A percentile compares a stretch with the other conserved stretches of the same genome.
phyloP scores from a whole-genome alignment of 2,113 vertebrate genomes.

The Ctenodactylus gundi region DNA sequence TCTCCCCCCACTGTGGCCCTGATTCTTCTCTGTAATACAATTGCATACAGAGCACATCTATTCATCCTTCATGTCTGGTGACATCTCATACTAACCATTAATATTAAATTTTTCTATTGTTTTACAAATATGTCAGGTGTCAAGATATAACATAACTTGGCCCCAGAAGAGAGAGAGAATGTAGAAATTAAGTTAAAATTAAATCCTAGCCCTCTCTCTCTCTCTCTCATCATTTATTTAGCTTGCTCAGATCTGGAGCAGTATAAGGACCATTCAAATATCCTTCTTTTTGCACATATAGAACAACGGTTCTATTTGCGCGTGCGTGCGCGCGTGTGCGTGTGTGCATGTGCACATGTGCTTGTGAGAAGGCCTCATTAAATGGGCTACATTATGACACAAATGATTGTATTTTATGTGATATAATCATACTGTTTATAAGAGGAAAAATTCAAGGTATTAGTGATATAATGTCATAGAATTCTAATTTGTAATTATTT shows the following conservation, averaged over 20 bases:
- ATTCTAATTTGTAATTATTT: neutral
- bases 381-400: neutral
- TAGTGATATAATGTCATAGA: neutral
- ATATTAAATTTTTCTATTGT: neutral
- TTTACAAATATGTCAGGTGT: neutral
- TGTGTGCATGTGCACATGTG: no score
- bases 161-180: neutral
- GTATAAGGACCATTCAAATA: neutral
- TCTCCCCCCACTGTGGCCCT: neutral
- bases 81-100: neutral
- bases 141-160: neutral
- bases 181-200: neutral
- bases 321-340: no score
- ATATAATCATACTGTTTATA: neutral
- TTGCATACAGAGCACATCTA: neutral
- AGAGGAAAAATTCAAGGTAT: neutral
- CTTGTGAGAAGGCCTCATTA: neutral
- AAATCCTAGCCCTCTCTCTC: no score
- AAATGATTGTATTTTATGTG: neutral
- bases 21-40: neutral
- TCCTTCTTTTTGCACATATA: neutral
- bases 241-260: neutral
- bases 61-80: neutral
- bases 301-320: no score
- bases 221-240: neutral